Conservation (phyloP, 2,888 invertebrate genomes). For the Drosophila monieri region DNA sequence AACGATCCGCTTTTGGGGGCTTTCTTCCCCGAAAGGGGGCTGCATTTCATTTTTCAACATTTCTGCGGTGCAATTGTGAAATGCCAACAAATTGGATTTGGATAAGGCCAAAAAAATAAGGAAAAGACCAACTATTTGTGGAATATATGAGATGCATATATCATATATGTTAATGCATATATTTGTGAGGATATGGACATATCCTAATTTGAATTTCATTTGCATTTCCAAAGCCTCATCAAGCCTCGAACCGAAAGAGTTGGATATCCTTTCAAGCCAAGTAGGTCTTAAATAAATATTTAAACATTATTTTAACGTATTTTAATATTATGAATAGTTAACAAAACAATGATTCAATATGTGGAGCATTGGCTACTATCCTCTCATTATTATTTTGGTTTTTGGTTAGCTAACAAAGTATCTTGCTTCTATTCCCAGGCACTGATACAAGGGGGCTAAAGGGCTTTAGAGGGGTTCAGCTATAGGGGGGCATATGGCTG, state of each 20-base stretch:
- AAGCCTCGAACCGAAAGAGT: neutral
- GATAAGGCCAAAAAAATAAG: conserved; percentile 23
- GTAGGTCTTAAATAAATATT: too few relatives aligned
- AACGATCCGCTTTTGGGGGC: conserved; percentile 28
- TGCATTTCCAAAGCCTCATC: conserved; percentile 13
- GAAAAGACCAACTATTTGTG: neutral
- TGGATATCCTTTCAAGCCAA: neutral
- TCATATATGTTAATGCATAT: neutral
- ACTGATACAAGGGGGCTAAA: conserved; percentile 35
- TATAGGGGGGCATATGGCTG: conserved; percentile 57
- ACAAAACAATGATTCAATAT: neutral
- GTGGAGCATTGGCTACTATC: neutral
- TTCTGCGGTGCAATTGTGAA: conserved; percentile 57
- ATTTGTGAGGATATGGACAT: neutral
- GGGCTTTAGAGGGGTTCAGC: conserved; percentile 5
- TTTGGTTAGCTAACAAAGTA: conserved; percentile 34
- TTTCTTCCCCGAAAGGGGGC: neutral
- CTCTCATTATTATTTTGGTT: neutral
- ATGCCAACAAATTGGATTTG: conserved; percentile 68
- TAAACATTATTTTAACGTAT: too few relatives aligned
- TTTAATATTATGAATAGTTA: too few relatives aligned
- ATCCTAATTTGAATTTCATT: conserved; percentile 41
- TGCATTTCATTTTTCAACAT: conserved; percentile 11
- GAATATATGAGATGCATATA: neutral
- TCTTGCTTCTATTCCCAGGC: conserved; percentile 45